These are phyloP conservation scores for Oryctes rhinoceros DNA, from an alignment of 1,140 invertebrate species.

Conservation along the genomic window DNA sequence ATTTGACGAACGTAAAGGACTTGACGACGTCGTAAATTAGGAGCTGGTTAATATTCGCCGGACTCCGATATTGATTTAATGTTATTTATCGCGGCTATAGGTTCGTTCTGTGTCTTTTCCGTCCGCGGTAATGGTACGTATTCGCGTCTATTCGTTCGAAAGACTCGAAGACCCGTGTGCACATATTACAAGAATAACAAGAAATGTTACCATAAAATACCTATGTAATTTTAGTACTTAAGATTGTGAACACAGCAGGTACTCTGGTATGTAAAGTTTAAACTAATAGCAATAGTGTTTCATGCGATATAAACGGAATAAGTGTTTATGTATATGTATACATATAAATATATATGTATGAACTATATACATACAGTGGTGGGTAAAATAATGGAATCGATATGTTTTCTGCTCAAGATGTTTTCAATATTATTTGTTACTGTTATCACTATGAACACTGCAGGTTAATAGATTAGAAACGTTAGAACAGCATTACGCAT, in stretches of 20 bases:
- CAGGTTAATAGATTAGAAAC: too few relatives aligned
- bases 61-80: conserved; percentile 2
- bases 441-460: too few relatives aligned
- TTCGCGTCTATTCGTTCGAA: background rate
- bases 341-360: too few relatives aligned
- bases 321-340: too few relatives aligned
- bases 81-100: background rate
- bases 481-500: too few relatives aligned
- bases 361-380: too few relatives aligned
- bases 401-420: too few relatives aligned
- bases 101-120: background rate
- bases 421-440: too few relatives aligned
- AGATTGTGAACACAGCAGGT: conserved; percentile 13
- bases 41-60: background rate
- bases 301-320: background rate
- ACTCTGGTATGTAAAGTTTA: background rate
- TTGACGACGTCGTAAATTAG: conserved; percentile 2
- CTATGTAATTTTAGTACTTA: conserved; percentile 15
- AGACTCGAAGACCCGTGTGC: background rate
- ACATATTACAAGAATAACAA: conserved; percentile 18
- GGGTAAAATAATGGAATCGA: too few relatives aligned
- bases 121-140: background rate
- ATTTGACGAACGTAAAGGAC: background rate
- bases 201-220: conserved; percentile 22
- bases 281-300: background rate